Percentiles rank a stretch among this genome's conserved stretches.
phyloP scores from a whole-genome alignment of 2,888 invertebrate species.

The Belgica antarctica region DNA sequence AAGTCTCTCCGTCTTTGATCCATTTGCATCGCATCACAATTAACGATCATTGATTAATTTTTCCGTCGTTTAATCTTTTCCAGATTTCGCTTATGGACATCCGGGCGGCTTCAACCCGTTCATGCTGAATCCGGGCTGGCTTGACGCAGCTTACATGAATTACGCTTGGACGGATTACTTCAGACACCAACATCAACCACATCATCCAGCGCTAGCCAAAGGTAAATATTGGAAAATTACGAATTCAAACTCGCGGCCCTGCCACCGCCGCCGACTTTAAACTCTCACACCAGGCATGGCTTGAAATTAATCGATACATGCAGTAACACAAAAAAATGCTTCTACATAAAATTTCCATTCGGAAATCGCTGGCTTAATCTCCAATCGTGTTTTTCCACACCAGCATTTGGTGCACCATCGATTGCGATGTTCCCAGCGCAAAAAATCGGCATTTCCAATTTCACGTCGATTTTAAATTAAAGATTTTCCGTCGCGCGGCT shows the following conservation, averaged over 20 bases:
- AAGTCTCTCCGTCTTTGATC: too few species aligned
- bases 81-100: slow-evolving; percentile 79
- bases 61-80: slow-evolving; percentile 49
- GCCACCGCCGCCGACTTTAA: too few species aligned
- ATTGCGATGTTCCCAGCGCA: slow-evolving; percentile 4
- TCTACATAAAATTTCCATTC: slow-evolving; percentile 6
- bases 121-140: slow-evolving; percentile 77
- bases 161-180: slow-evolving; percentile 74
- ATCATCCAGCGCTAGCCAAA: slow-evolving; percentile 63
- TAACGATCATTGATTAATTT: slow-evolving; percentile 37
- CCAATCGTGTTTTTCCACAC: slow-evolving; percentile 3
- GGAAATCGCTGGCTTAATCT: slow-evolving; percentile 21
- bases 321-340: slow-evolving; percentile 6
- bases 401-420: slow-evolving; percentile 19
- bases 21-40: neutral
- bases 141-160: slow-evolving; percentile 79
- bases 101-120: slow-evolving; percentile 75
- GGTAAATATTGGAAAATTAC: slow-evolving; percentile 56
- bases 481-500: slow-evolving; percentile 21
- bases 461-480: slow-evolving; percentile 30
- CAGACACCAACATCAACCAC: slow-evolving; percentile 58
- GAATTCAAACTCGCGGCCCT: too few species aligned
- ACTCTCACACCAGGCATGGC: too few species aligned
- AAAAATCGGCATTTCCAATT: slow-evolving; percentile 16
- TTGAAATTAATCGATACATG: slow-evolving; percentile 26